Evolutionary conservation across 2,113 vertebrate genomes (phyloP).

Genomic region (Heterotis niloticus): DNA sequence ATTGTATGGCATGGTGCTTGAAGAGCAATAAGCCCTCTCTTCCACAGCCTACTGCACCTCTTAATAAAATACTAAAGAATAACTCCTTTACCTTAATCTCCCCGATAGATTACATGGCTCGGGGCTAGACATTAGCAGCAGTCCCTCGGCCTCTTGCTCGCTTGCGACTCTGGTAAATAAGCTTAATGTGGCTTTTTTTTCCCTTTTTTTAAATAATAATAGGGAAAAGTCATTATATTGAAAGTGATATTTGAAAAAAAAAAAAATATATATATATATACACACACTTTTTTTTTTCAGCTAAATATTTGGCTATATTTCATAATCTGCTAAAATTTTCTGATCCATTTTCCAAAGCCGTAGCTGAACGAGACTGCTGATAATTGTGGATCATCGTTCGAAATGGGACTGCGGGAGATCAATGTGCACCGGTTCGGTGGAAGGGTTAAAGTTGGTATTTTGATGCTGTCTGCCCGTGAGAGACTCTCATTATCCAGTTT

Average conservation of each 20-base stretch:
- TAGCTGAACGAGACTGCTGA: slow-evolving; percentile 54
- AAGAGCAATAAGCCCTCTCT: slow-evolving; percentile 72
- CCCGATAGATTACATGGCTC: slow-evolving; percentile 68
- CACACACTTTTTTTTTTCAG: no score
- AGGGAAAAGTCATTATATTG: slow-evolving; percentile 51
- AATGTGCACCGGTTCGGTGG: slow-evolving; percentile 15
- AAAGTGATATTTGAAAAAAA: slow-evolving; percentile 46
- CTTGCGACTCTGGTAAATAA: slow-evolving; percentile 38
- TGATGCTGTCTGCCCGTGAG: slow-evolving; percentile 37
- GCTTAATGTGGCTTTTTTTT: slow-evolving; percentile 42
- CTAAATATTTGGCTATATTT: no score
- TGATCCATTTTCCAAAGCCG: slow-evolving; percentile 51
- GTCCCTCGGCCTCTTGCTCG: slow-evolving; percentile 36
- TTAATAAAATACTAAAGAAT: slow-evolving; percentile 79
- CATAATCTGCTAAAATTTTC: no score
- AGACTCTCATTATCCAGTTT: slow-evolving; percentile 22
- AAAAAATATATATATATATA: no score
- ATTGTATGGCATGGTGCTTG: slow-evolving; percentile 75
- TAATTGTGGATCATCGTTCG: slow-evolving; percentile 56
- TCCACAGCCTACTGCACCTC: slow-evolving; percentile 66
- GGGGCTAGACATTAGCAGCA: slow-evolving; percentile 71
- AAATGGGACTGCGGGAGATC: slow-evolving; percentile 30
- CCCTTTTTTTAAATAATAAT: slow-evolving; percentile 1
- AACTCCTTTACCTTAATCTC: slow-evolving; percentile 74
- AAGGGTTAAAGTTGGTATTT: background rate